These are phyloP conservation scores for Nymphalis io DNA, from an alignment of 1,140 invertebrate species.

Conservation along the genomic window DNA sequence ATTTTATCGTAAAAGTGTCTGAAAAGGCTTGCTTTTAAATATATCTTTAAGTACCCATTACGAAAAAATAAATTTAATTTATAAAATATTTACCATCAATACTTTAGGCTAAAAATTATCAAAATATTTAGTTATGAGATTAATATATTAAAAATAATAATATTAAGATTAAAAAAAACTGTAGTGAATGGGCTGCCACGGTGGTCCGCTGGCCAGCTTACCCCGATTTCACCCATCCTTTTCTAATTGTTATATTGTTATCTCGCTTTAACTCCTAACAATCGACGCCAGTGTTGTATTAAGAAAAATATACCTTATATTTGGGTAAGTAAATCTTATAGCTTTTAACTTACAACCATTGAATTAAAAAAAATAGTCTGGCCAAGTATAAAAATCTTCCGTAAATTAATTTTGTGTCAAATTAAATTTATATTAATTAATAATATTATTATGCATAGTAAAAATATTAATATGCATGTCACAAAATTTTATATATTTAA, in stretches of 20 bases:
- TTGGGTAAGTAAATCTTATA: neutral
- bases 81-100: too few relatives aligned
- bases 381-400: too few relatives aligned
- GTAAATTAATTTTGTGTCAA: too few relatives aligned
- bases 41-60: too few relatives aligned
- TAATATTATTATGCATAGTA: too few relatives aligned
- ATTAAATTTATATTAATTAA: too few relatives aligned
- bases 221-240: conserved; percentile 58
- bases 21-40: too few relatives aligned
- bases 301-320: conserved; percentile 23
- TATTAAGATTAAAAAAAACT: neutral
- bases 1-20: neutral
- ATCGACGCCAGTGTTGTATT: conserved; percentile 49
- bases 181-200: conserved; percentile 44
- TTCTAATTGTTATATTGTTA: conserved; percentile 43
- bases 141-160: neutral
- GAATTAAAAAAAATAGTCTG: neutral
- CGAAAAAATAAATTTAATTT: too few relatives aligned
- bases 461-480: too few relatives aligned
- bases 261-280: conserved; percentile 50
- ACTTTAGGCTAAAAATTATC: too few relatives aligned
- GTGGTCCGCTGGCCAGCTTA: conserved; percentile 71
- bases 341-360: neutral
- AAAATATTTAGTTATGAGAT: too few relatives aligned
- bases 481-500: too few relatives aligned